Base-by-base conservation (phyloP, 2,888 invertebrate species). In the Muscina levida region DNA sequence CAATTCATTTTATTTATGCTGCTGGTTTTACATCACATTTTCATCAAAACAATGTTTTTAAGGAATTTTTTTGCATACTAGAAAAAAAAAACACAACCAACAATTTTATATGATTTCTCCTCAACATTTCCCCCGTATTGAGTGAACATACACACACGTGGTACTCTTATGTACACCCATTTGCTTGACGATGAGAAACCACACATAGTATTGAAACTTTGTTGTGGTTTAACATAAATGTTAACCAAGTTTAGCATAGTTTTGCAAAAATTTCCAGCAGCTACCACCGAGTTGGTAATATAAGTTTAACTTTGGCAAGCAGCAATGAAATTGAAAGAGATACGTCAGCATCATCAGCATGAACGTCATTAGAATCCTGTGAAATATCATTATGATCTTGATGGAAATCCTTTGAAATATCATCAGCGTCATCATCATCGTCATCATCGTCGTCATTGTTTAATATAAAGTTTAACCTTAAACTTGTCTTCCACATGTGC, bases 221-320 rank as follows among this genome's bases (percentile, higher is more conserved):
- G 62, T 72, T 62, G 72, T 48, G 72, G 72, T 72, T 72, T n/a
- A 42, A 62, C 42, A 37, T 62, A 62, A 62, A 62, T 62, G 62
- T 59, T 42, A 42, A 42, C 42, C 62, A 42, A 62, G 62, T 62
- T 62, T 62, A 62, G 39, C 62, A 62, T 62, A 62, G 22, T 62
- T 62, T 62, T 8, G 3, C 42, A 4, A 19, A 62, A 39, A 62
- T 39, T 62, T 62, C 31, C 31, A 31, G 31, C 31, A 31, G 31
- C 3, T 31, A 31, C 31, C 8, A 62, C 42, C n/a, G 39, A 59
- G 59, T 59, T 57, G 31, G 8, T 31, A 8, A 31, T 8, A 31
- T 31, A 31, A 8, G 8, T 3, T 31, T 5, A 31, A 31, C 31
- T 31, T 31, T 31, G 3, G 31, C 31, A 31, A n/a, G 31, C 8